These are phyloP conservation scores for Rhodeus uyekii DNA, from an alignment of 2,797 vertebrate species.

Conservation along the genomic window DNA sequence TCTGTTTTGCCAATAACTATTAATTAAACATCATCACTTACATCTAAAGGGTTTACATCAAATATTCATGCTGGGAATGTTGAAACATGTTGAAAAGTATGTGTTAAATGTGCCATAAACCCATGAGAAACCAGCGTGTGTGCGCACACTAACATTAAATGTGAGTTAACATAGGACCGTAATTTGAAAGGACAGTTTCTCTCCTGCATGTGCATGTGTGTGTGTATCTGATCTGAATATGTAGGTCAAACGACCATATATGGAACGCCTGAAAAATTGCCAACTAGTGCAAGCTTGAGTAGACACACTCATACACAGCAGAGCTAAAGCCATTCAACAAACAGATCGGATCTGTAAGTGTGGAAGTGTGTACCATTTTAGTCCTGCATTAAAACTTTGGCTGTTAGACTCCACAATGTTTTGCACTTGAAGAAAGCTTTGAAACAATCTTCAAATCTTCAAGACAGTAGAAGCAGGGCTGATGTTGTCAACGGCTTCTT, in stretches of 20 bases:
- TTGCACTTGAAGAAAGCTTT: conserved; percentile 38
- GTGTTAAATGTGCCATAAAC: conserved; percentile 42
- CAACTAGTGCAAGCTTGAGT: conserved; percentile 36
- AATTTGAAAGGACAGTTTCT: conserved; percentile 47
- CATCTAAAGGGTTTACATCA: conserved; percentile 50
- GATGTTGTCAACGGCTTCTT: conserved; percentile 45
- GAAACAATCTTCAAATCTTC: conserved; percentile 39
- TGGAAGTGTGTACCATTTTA: conserved; percentile 19
- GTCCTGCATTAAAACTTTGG: conserved; percentile 16
- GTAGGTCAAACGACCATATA: conserved; percentile 54
- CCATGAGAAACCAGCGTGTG: conserved; percentile 37
- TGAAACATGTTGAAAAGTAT: conserved; percentile 26
- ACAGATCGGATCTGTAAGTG: conserved; percentile 4
- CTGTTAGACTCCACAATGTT: conserved; percentile 3
- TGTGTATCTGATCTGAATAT: conserved; percentile 47
- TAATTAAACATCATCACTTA: conserved; percentile 57
- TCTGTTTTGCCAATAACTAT: conserved; percentile 57
- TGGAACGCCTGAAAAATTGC: conserved; percentile 46
- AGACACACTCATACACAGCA: conserved; percentile 17
- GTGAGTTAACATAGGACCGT: conserved; percentile 57
- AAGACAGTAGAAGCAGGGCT: conserved; percentile 24
- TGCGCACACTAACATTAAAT: conserved; percentile 14
- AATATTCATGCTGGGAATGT: conserved; percentile 44
- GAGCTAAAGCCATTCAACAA: conserved; percentile 12
- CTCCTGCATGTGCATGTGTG: conserved; percentile 26